These are phyloP conservation scores for Acholoe squamosa DNA, from an alignment of 2,888 invertebrate genomes.

Conservation along the genomic window DNA sequence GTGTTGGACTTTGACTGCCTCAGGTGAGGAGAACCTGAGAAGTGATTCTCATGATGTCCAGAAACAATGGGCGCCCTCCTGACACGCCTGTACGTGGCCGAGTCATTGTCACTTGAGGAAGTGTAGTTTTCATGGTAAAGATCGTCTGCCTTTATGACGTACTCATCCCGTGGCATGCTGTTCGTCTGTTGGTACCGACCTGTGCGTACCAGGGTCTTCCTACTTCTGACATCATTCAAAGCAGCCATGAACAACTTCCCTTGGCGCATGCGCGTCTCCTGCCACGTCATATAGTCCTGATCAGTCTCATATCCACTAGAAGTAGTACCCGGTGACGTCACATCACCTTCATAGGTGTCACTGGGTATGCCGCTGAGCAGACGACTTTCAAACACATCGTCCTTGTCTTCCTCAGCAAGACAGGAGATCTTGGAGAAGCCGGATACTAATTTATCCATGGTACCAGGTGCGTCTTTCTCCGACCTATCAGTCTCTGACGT, in stretches of 20 bases:
- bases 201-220: not conserved
- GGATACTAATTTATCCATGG: slow-evolving; percentile 42
- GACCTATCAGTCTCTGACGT: slow-evolving; percentile 23
- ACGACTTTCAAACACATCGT: not conserved
- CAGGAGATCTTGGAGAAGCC: slow-evolving; percentile 20
- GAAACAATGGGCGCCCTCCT: not conserved
- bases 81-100: not conserved
- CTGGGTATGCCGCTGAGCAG: not conserved
- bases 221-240: not conserved
- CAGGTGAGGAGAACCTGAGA: not conserved
- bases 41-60: no score
- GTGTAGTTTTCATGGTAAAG: slow-evolving; percentile 56
- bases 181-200: not conserved
- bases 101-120: slow-evolving; percentile 42
- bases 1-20: not conserved
- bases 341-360: slow-evolving; percentile 23
- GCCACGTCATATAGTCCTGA: slow-evolving; percentile 57
- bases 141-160: slow-evolving; percentile 38
- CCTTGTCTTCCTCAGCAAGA: not conserved
- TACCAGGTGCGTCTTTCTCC: not conserved
- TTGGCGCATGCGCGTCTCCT: slow-evolving; percentile 49
- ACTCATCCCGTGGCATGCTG: not conserved
- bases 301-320: slow-evolving; percentile 76
- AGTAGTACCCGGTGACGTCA: slow-evolving; percentile 72
- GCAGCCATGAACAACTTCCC: slow-evolving; percentile 35